Evolutionary conservation across 2,888 invertebrate genomes (phyloP), one percentile per base, ranked within the genome.

Genomic region (Heteromurus nitidus): DNA sequence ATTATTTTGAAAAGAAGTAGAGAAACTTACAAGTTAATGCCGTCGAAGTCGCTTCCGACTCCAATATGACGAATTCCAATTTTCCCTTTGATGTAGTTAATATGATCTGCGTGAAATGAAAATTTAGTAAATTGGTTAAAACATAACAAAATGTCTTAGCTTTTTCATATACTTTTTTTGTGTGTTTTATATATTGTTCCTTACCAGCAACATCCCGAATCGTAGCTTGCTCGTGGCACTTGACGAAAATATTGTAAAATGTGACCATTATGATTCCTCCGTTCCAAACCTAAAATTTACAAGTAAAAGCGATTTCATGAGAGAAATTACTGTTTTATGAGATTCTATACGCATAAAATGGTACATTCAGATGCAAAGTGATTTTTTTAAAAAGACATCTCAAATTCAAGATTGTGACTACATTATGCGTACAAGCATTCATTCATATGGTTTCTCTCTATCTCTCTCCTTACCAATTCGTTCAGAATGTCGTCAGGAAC

Each of bases 51-150:
- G 81, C 95, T 95, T 84, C 96, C 96, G 84, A 96, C 92, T 68
- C 96, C 96, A 83, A 96, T 95, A 90, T 94, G 93, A 91, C 96
- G 95, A 88, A 95, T 93, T 85, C 96, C 96, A 83, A 95, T 95
- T 85, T 95, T 92, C 88, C 93, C 93, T 88, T 94, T 92, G 89
- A 96, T 94, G 91, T 96, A 95, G 92, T 96, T 95, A 90, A 96
- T 95, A 91, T 96, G 96, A 87, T 95, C 96, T 84, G 72, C 60
- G n/a, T n/a, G n/a, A n/a, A n/a, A n/a, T 28, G 18, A 55, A 3
- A 55, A 1, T 26, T 55, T 36, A 36, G 36, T n/a, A n/a, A n/a
- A n/a, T n/a, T n/a, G 36, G 13, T 36, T 36, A 9, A 36, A 9
- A 9, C 36, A 36, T 36, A 36, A 36, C 5, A 36, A 36, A 5